Evolutionary conservation across 2,113 vertebrate genomes (phyloP), one percentile per base, ranked within the genome.

Genomic region (Muntiacus muntjak): DNA sequence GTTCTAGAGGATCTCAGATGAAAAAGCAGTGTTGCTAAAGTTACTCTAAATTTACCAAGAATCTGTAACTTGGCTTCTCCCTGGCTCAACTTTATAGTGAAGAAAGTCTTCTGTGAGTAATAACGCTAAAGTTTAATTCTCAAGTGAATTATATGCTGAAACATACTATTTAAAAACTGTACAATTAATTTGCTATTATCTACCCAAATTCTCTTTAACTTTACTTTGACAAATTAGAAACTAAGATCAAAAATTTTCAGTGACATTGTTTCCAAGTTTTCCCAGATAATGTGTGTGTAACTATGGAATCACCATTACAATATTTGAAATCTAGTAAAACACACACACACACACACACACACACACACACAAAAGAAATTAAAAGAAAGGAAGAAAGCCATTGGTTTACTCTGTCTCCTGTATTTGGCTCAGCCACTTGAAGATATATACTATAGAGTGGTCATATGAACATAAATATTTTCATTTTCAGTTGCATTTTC

Each of bases 181-280:
- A 58, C 43, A 10, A 54, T 87, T 91, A 11, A 82, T 21, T 95
- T 91, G 28, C 58, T 62, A 84, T n/a, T 57, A 30, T n/a, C 16
- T 50, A 92, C 50, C 45, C 28, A 50, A 15, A 43, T 83, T 83
- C 55, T 96, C 25, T 84, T 58, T 83, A 26, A 45, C 3, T 92
- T 94, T 82, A 45, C 26, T 95, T 95, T 87, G 43, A 78, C 13
- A 62, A 58, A 62, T 40, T 43, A 58, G n/a, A 93, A 71, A 89
- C 2, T 55, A 81, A 91, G 4, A 19, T 13, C 28, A 55, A 54
- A 64, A 52, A 1, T 58, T 94, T 67, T 43, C 45, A 71, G 40
- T 86, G 11, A 50, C 6, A 0, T 15, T 7, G 9, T 74, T 55
- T 0, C 14, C 12, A 16, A 52, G 8, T 2, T n/a, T 78, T 57